Evolutionary conservation across 2,797 vertebrate species (phyloP), one percentile per base, ranked within the genome.

Genomic region (Clarias platycephalus): DNA sequence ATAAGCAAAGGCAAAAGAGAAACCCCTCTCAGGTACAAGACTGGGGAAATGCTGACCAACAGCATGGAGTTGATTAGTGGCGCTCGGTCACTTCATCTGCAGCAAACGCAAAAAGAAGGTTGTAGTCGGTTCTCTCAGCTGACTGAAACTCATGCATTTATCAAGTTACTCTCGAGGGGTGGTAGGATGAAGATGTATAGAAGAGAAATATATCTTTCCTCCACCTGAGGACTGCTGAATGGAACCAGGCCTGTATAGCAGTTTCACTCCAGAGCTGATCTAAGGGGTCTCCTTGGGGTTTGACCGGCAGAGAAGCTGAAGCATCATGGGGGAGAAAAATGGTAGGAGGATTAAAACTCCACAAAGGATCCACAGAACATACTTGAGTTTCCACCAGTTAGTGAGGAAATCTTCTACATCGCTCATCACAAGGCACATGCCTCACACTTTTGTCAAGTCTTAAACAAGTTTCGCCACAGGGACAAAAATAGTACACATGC

Each of bases 1-100:
- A 91, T 92, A 91, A 91, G 92, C 90, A 93, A 91, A 91, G 91
- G 92, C 91, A 92, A 89, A 91, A 91, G 91, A 94, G 90, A 93
- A 88, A 58, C 37, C 88, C 84, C 86, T 90, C 90, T 85, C 83
- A 90, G 90, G 84, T 87, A 87, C 84, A 81, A 49, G 89, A 90
- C 86, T 92, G 90, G 64, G 92, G 88, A 92, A 94, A 94, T 90
- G 88, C 91, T 91, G 93, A 91, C 84, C 28, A 88, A 91, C 78
- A 86, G 88, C 80, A 9, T 81, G 84, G 74, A 76, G 85, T 89
- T 85, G 89, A 87, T 84, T 81, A 57, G 86, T 72, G 84, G 83
- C 15, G 85, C 87, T 87, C 49, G 83, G 84, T 90, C 88, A 87
- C 67, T 86, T 91, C 91, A 88, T 89, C 89, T 89, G 91, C 89